Evolutionary conservation across 2,797 vertebrate species (phyloP), one percentile per base, ranked within the genome.

Genomic region (Periophthalmus magnuspinnatus): DNA sequence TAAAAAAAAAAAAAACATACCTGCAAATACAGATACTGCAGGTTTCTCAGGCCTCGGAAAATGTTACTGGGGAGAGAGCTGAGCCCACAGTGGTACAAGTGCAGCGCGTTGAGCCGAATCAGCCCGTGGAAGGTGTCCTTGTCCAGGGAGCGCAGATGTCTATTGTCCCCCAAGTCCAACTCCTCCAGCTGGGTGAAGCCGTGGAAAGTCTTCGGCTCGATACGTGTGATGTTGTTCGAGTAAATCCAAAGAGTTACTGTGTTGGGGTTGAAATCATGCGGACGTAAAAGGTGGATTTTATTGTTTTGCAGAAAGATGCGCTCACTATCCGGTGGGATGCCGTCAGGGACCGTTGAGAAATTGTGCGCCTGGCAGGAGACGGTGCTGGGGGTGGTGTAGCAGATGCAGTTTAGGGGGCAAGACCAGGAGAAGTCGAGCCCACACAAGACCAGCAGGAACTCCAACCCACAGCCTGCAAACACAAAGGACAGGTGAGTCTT

Each of bases 321-420:
- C 88, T 99, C 97, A 1, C 96, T 98, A 90, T 98, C 94, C 5
- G 94, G 94, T 0, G 97, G 98, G 80, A 99, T 99, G 75, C 96
- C 97, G 81, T 97, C 96, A 0, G 98, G 98, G 77, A 99, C 94
- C 6, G 95, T 90, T 32, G 94, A 91, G 59, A 99, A 97, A 90
- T 98, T 97, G 93, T 98, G 96, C 8, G 97, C 96, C 91, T 99
- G 98, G 92, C 98, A 99, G 90, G 97, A 98, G 90, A 99, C 95
- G 0, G 98, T 99, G 94, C 96, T 98, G 47, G 97, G 97, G 0
- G 96, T 91, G 0, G 95, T 95, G 91, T 99, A 99, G 93, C 98
- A 99, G 87, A 98, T 96, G 32, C 97, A 99, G 93, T 98, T 95
- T 50, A 88, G 93, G 16, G 98, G 98, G 86, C 98, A 99, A 86